A percentile compares a stretch with the other conserved stretches of the same genome.
Conservation (phyloP, 2,797 vertebrate species). For the Gastrophryne carolinensis region DNA sequence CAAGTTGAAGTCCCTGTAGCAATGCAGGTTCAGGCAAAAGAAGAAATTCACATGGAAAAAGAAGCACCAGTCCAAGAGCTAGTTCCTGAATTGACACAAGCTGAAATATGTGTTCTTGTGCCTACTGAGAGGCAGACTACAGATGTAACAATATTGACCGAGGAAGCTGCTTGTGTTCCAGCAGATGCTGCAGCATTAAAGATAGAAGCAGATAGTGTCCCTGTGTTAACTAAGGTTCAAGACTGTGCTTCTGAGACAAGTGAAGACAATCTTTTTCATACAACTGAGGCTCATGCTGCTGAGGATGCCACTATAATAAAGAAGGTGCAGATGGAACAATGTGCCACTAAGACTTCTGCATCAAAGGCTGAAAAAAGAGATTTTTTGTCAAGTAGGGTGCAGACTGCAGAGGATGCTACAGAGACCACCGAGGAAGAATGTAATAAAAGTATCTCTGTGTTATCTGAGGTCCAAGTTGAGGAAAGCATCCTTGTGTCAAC, state of each 20-base stretch:
- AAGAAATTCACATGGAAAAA: conserved; percentile 49
- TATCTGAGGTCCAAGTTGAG: conserved; percentile 15
- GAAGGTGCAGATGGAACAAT: conserved; percentile 57
- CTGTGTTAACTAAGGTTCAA: neutral
- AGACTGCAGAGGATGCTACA: neutral
- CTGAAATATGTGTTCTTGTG: neutral
- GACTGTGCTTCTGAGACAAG: neutral
- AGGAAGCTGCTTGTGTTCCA: conserved; percentile 45
- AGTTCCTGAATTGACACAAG: no score
- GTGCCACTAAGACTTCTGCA: conserved; percentile 6
- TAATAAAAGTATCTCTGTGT: conserved; percentile 4
- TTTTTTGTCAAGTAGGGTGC: neutral
- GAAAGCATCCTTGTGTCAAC: conserved; percentile 10
- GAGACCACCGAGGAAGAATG: conserved; percentile 26
- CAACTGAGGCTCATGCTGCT: conserved; percentile 33
- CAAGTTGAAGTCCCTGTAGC: neutral
- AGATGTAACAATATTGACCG: neutral
- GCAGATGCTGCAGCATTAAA: no score
- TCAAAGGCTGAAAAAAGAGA: neutral
- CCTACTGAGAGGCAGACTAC: conserved; percentile 7
- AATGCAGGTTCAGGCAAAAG: conserved; percentile 33
- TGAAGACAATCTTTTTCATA: neutral
- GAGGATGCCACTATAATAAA: conserved; percentile 55
- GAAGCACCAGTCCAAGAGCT: no score
- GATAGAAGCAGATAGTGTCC: neutral